Conservation (phyloP, 2,113 vertebrate genomes). For the Dipodomys stephensi region DNA sequence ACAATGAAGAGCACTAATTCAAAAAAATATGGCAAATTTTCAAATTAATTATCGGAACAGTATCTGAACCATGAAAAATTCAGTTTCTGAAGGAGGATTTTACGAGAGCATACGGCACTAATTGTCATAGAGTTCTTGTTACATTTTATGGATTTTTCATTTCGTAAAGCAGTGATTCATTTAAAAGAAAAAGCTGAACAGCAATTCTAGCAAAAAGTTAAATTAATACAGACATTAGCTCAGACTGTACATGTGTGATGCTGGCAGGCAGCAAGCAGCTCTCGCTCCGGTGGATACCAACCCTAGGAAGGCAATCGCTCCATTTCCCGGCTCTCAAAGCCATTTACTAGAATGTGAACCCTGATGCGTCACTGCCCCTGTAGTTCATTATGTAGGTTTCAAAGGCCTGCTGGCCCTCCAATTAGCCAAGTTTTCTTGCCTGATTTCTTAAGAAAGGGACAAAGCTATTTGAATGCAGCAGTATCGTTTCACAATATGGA, state of each 20-base stretch:
- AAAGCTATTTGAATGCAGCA: constrained; percentile 63
- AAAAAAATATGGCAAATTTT: constrained; percentile 72
- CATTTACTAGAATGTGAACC: constrained; percentile 53
- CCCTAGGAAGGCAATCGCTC: not conserved
- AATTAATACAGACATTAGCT: constrained; percentile 71
- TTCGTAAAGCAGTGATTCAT: constrained; percentile 73
- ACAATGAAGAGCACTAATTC: constrained; percentile 73
- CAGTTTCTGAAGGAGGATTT: constrained; percentile 64
- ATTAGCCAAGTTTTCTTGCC: constrained; percentile 65
- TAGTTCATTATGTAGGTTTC: constrained; percentile 63
- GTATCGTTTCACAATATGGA: constrained; percentile 66
- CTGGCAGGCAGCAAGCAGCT: not conserved
- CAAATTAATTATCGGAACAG: constrained; percentile 78
- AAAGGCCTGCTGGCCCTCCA: constrained; percentile 52
- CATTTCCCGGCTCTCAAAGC: constrained; percentile 7
- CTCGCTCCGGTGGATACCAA: not conserved
- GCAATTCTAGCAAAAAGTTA: constrained; percentile 71
- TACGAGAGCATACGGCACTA: constrained; percentile 59
- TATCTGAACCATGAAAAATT: constrained; percentile 81
- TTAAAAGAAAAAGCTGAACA: constrained; percentile 66
- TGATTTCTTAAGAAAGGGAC: constrained; percentile 75
- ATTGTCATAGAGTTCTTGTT: constrained; percentile 76
- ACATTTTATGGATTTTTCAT: constrained; percentile 73
- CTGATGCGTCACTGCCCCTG: constrained; percentile 11
- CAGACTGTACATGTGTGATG: not conserved